Base-by-base conservation (phyloP, 2,888 invertebrate species). In the Glaucopsyche alexis region DNA sequence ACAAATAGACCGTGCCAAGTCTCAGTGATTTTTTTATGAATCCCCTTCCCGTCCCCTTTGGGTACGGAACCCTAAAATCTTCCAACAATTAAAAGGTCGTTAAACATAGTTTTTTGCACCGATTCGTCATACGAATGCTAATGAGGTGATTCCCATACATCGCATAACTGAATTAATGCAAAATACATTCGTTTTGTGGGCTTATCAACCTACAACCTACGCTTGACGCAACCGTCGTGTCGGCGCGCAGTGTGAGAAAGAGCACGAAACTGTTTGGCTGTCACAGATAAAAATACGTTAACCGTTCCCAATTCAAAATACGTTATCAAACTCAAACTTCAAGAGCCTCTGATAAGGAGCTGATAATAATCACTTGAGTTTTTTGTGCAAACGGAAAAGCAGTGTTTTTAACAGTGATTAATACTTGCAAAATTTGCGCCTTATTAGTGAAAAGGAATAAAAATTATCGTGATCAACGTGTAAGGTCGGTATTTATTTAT, bases 141-240 rank as follows among this genome's bases (percentile, higher is more conserved):
- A 69, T 69, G 49, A 49, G 69, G 47, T 47, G 47, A 69, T 69
- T 72, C 66, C 47, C 64, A 64, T 66, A 65, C 64, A 40, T 49
- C 69, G 19, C 69, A 67, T 75, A 73, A 70, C 74, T 50, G 71
- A 76, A 75, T 71, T 71, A 64, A 69, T 72, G 73, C 72, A 65
- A 75, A 76, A 71, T 74, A 67, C 71, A 74, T 76, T 78, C 74
- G 75, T 76, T 73, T 77, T 73, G 74, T 75, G 74, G 73, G 74
- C 76, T 79, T 78, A 79, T 80, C 79, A 78, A 78, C 77, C 78
- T 78, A 76, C 76, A 75, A 75, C 72, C 71, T 65, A 50, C 65
- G 38, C 66, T 76, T 77, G 79, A 77, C 77, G 77, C 77, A 76
- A 79, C 29, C 29, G 29, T 2, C 76, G 78, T 77, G 29, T 78